Conservation (phyloP, 2,888 invertebrate species). For the Agonopterix arenella region DNA sequence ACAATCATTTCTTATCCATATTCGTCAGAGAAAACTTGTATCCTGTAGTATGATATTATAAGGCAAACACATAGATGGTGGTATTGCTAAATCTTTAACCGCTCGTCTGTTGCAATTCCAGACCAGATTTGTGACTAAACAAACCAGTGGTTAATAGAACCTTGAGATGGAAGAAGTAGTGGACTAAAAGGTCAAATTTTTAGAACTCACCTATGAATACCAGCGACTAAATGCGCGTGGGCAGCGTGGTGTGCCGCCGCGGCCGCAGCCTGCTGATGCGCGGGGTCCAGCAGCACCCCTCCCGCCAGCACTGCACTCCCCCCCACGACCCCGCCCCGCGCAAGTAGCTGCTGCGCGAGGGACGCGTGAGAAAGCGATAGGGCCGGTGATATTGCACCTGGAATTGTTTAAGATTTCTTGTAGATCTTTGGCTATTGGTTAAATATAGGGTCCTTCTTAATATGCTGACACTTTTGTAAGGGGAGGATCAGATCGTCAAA, state of each 20-base stretch:
- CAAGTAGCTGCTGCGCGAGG: conserved; percentile 63
- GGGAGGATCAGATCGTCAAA: no score
- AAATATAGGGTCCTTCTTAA: no score
- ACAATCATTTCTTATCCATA: no score
- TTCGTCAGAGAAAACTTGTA: no score
- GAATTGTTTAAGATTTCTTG: conserved; percentile 16
- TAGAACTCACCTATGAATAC: conserved; percentile 77
- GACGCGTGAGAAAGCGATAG: conserved; percentile 79
- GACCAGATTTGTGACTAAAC: not conserved
- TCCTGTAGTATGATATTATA: no score
- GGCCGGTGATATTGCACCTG: conserved; percentile 91
- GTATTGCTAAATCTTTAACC: no score
- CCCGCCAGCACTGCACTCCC: conserved; percentile 62
- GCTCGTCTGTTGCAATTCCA: no score
- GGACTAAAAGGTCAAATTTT: not conserved
- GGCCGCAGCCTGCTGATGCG: conserved; percentile 68
- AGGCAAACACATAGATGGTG: no score
- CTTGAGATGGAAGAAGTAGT: no score
- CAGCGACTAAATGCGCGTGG: conserved; percentile 83
- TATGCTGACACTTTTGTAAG: no score
- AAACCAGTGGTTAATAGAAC: no score
- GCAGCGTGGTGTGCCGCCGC: conserved; percentile 69
- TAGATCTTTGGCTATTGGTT: not conserved
- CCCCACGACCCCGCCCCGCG: conserved; percentile 61
- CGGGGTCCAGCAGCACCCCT: conserved; percentile 62